Percentiles rank a stretch among this genome's conserved stretches.
These are phyloP conservation scores for Neocloeon triangulifer DNA, from an alignment of 1,140 invertebrate genomes.

Conservation along the genomic window DNA sequence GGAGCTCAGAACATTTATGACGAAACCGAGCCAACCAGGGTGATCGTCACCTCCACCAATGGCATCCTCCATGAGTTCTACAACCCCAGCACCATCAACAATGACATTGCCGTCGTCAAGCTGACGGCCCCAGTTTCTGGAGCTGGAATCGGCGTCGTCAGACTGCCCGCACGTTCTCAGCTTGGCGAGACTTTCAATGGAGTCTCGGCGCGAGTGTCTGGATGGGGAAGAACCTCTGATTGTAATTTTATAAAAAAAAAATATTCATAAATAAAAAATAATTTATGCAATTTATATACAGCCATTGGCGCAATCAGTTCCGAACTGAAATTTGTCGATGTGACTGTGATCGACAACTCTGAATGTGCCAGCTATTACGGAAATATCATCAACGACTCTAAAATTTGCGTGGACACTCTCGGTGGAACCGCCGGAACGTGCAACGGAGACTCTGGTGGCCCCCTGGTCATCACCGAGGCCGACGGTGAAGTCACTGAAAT, in stretches of 20 bases:
- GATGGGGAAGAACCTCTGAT: conserved; percentile 11
- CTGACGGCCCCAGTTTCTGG: background rate
- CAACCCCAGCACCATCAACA: conserved; percentile 3
- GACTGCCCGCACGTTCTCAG: conserved; percentile 8
- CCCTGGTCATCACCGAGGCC: background rate
- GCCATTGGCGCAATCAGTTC: too few relatives aligned
- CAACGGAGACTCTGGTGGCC: conserved; percentile 1
- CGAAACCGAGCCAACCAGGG: background rate
- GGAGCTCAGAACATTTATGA: conserved; percentile 8
- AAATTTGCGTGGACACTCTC: background rate
- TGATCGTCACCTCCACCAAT: background rate
- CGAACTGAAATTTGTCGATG: background rate
- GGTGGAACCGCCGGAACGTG: too few relatives aligned
- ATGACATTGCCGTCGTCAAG: conserved; percentile 5
- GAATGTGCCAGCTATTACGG: conserved; percentile 1
- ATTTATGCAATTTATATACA: too few relatives aligned
- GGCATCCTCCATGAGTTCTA: conserved; percentile 4
- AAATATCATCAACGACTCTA: background rate
- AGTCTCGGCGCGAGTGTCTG: conserved; percentile 7
- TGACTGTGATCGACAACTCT: conserved; percentile 3
- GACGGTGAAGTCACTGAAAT: conserved; percentile 9
- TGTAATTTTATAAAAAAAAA: conserved; percentile 2
- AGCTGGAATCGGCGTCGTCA: conserved; percentile 5
- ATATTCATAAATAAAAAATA: too few relatives aligned
- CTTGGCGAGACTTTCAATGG: conserved; percentile 6